Evolutionary conservation across 2,113 vertebrate species (phyloP).

Genomic region (Saguinus imperator): DNA sequence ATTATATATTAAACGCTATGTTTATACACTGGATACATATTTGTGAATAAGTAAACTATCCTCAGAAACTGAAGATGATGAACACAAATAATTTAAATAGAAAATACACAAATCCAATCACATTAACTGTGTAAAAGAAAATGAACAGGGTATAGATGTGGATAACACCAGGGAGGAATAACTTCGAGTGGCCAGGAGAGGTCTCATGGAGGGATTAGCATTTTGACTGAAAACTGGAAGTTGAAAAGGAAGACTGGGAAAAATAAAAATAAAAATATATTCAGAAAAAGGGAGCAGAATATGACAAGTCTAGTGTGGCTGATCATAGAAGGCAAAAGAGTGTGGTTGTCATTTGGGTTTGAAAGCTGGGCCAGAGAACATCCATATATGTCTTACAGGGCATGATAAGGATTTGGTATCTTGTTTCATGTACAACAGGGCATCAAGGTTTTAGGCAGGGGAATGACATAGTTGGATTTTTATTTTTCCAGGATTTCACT

Average conservation of each 20-base stretch:
- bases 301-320: background rate
- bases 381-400: background rate
- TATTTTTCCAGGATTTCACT: background rate
- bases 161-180: background rate
- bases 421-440: background rate
- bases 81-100: background rate
- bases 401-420: background rate
- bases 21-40: background rate
- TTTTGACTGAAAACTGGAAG: background rate
- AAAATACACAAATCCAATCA: background rate
- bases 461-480: background rate
- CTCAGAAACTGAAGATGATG: background rate
- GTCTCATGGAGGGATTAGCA: background rate
- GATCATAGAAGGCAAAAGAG: background rate
- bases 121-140: background rate
- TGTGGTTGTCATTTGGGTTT: background rate
- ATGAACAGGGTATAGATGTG: background rate
- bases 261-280: background rate
- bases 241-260: background rate
- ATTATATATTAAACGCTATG: background rate
- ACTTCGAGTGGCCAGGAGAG: background rate
- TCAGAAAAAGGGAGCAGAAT: background rate
- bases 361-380: fast-evolving
- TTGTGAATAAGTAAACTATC: background rate
- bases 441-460: background rate